Base-by-base conservation (phyloP, 35 echinoderm and acorn worm species). In the Acanthaster planci region DNA sequence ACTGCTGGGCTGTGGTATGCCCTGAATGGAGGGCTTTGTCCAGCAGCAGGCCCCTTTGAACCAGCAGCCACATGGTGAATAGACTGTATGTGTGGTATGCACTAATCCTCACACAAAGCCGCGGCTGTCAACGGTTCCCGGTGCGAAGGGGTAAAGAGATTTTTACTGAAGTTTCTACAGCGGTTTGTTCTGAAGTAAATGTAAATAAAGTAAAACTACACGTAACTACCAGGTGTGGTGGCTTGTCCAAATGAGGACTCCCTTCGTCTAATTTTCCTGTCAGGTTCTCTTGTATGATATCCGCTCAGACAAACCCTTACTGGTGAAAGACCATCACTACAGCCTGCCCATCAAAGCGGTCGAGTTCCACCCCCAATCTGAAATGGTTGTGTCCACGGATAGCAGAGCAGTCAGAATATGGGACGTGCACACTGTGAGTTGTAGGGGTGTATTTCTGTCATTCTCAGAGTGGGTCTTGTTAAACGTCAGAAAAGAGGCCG, bases 281-380 rank as follows among this genome's bases (percentile, higher is more conserved):
- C 58, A 97, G 90, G 72, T 98, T 23, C 84, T 98, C n/a, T 77
- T 98, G 81, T 98, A 98, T 58, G 95, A 98, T 54, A 84, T 98
- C 15, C 79, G 95, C 27, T 90, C 95, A 23, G 80, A 93, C 76
- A 93, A 93, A 32, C 95, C 95, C 8, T n/a, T 82, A 17, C 76
- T 94, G 15, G 89, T 98, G 12, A 98, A 98, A 42, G 95, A 98
- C 37, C 95, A 98, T 80, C 88, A 85, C 14, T 91, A 98, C 55
- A 87, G 92, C 15, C 56, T 98, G 6, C 91, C 95, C 8, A 98
- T 98, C 84, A 84, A 80, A 40, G 85, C 78, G 31, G 87, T 98
- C 3, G 76, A 86, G 26, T 98, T 89, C 88, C 89, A 93, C 38
- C 72, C 84, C 17, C 39, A 76, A 50, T 47, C 84, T 52, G 95